A percentile compares a stretch with the other conserved stretches of the same genome.
Evolutionary conservation across 2,888 invertebrate species (phyloP).

Genomic region (Ommatoiulus sabulosus): DNA sequence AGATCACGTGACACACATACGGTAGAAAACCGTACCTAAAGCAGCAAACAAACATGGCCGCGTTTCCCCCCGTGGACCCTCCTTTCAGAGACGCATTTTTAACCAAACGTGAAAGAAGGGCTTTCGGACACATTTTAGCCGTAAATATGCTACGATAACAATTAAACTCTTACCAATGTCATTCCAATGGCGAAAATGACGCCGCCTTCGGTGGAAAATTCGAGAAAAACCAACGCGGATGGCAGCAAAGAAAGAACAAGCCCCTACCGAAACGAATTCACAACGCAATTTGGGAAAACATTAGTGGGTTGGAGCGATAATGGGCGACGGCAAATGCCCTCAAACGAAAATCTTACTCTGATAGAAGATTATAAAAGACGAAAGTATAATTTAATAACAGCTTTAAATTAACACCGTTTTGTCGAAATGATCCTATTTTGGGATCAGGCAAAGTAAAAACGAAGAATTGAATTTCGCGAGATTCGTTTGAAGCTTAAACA

Average conservation of each 20-base stretch:
- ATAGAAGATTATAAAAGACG: no score
- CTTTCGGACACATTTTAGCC: not conserved
- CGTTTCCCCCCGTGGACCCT: slow-evolving; percentile 25
- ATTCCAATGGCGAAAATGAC: not conserved
- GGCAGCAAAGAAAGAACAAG: slow-evolving; percentile 7
- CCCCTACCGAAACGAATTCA: slow-evolving; percentile 11
- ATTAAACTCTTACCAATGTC: not conserved
- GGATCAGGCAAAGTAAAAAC: no score
- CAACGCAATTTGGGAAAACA: slow-evolving; percentile 34
- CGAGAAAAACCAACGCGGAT: not conserved
- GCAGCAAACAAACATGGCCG: not conserved
- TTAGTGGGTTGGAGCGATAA: not conserved
- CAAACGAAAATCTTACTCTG: no score
- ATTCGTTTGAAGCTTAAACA: no score
- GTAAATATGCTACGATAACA: not conserved
- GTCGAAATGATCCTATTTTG: no score
- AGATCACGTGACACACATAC: not conserved
- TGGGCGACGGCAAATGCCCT: not conserved
- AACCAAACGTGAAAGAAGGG: not conserved
- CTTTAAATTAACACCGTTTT: no score
- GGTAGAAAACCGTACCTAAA: not conserved
- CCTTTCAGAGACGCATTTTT: not conserved
- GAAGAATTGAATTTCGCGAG: no score
- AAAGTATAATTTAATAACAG: no score
- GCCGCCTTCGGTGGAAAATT: not conserved